These are phyloP conservation scores for Cephalopachus bancanus DNA, from an alignment of 2,797 vertebrate species.

Conservation along the genomic window DNA sequence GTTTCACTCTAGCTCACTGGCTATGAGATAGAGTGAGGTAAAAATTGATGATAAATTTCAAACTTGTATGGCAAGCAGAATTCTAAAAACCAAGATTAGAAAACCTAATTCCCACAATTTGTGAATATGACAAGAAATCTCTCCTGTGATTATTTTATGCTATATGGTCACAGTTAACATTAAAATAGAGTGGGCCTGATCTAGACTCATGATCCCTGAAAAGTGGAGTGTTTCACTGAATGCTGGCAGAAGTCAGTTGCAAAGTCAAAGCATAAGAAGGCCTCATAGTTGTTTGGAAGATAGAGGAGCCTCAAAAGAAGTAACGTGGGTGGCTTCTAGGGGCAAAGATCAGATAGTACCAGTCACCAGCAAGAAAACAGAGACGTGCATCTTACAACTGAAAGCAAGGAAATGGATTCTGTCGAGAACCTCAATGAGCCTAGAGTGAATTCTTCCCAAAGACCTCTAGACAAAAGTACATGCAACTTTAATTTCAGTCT, in stretches of 20 bases:
- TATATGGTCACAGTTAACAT: not conserved
- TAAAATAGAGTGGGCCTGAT: not conserved
- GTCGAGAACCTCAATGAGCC: not conserved
- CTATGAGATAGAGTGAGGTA: not conserved
- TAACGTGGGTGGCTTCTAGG: not conserved
- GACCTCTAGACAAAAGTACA: not conserved
- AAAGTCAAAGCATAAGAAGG: not conserved
- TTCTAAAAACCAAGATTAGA: slow-evolving; percentile 53
- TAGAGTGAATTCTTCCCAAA: not conserved
- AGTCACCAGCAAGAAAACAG: not conserved
- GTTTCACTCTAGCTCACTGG: not conserved
- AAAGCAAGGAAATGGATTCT: not conserved
- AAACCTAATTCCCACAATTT: not conserved
- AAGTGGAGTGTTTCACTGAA: not conserved
- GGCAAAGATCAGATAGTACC: not conserved
- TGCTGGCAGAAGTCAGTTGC: not conserved
- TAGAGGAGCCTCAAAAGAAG: not conserved
- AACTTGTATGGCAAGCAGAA: not conserved
- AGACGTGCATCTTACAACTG: not conserved
- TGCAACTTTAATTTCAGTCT: not conserved
- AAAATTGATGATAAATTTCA: not conserved
- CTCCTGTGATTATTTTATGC: not conserved
- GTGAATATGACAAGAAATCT: not conserved
- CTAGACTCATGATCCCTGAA: not conserved
- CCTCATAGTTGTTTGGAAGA: not conserved